phyloP scores from a whole-genome alignment of 2,888 invertebrate species.

The Lissonota sp. region DNA sequence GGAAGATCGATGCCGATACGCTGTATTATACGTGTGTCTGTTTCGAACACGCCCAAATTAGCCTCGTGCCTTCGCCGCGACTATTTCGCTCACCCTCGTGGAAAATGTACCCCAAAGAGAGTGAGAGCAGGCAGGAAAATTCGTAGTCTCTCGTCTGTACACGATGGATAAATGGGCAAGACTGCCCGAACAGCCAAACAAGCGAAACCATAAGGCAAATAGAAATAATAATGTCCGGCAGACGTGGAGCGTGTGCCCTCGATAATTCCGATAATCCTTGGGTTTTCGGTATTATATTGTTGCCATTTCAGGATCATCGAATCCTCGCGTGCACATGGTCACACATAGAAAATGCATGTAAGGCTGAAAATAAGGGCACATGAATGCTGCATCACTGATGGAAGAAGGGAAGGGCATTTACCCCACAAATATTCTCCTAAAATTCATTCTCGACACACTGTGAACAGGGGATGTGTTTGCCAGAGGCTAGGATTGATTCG shows the following conservation, averaged over 20 bases:
- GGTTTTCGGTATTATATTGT: conserved; percentile 63
- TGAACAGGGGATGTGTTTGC: conserved; percentile 10
- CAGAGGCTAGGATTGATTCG: conserved; percentile 43
- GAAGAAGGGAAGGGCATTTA: conserved; percentile 24
- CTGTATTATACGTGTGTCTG: conserved; percentile 41
- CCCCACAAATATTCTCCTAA: conserved; percentile 6
- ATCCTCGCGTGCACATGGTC: conserved; percentile 24
- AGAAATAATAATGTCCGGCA: conserved; percentile 64
- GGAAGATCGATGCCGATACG: conserved; percentile 64
- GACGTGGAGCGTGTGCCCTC: conserved; percentile 50
- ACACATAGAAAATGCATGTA: not conserved
- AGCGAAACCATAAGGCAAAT: conserved; percentile 64
- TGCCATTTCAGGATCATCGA: conserved; percentile 63
- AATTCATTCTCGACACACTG: conserved; percentile 39
- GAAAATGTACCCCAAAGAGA: conserved; percentile 45
- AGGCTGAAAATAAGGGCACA: conserved; percentile 6
- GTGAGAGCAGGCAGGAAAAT: not conserved
- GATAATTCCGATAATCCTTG: conserved; percentile 68
- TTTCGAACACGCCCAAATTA: conserved; percentile 64
- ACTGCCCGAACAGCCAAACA: conserved; percentile 55
- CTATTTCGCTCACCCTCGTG: conserved; percentile 44
- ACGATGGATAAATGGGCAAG: conserved; percentile 42
- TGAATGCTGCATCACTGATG: conserved; percentile 2
- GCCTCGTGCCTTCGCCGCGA: conserved; percentile 54
- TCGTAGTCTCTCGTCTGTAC: conserved; percentile 13